Conservation (phyloP, 2,113 vertebrate genomes). For the Siniperca chuatsi region DNA sequence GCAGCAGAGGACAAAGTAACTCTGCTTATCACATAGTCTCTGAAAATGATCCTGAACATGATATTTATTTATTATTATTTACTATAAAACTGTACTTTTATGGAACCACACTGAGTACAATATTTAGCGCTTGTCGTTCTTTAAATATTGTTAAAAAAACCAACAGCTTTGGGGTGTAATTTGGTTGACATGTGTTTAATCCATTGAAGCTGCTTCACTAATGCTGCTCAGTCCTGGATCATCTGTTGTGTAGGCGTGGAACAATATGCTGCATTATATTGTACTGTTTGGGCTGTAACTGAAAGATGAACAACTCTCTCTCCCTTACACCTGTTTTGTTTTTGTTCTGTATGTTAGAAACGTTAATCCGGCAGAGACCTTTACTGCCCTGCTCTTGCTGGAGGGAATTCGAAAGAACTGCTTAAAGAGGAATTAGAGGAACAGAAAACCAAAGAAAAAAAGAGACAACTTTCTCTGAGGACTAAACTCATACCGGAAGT, state of each 20-base stretch:
- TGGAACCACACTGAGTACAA: background rate
- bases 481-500: background rate
- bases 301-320: background rate
- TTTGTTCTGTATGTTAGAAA: background rate
- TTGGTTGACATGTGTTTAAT: background rate
- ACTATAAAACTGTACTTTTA: background rate
- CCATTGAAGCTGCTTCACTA: background rate
- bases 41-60: too few relatives aligned
- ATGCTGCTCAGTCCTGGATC: background rate
- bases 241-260: background rate
- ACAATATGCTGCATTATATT: background rate
- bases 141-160: too few relatives aligned
- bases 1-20: conserved; percentile 6
- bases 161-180: too few relatives aligned
- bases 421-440: background rate
- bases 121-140: background rate
- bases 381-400: background rate
- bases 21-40: background rate
- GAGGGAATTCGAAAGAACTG: background rate
- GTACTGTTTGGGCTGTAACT: background rate
- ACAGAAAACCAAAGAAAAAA: background rate
- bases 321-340: background rate
- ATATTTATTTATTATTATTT: too few relatives aligned
- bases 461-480: background rate
- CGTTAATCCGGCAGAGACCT: background rate